Evolutionary conservation across 2,888 invertebrate genomes (phyloP), one percentile per base, ranked within the genome.

Genomic region (Gortyna flavago): DNA sequence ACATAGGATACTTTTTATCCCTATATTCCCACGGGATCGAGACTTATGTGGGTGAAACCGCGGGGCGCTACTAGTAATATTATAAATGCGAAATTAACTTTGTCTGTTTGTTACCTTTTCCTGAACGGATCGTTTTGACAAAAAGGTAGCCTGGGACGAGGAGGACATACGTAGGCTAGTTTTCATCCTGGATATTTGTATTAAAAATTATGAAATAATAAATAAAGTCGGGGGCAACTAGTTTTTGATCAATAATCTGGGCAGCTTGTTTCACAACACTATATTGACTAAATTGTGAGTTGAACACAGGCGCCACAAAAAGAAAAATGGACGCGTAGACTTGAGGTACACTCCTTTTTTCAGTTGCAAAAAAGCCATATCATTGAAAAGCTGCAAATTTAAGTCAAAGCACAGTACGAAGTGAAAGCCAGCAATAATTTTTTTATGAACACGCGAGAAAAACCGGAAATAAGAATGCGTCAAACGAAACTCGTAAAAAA

Each of bases 381-480:
- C 8, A 38, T 41, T 38, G 35, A 64, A 25, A 44, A 35, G 25
- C 25, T 35, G 11, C 41, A n/a, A 57, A 6, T 29, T n/a, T 21
- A 25, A 62, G 38, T 38, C 25, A 78, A 71, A 78, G 54, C 38
- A 80, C 74, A 73, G 59, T 71, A 65, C n/a, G 1, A 74, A 61
- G 74, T 66, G 81, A 79, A 80, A 80, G 81, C 75, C 35, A 74
- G 54, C 21, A 41, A 18, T 74, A 13, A 59, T 1, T 25, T 80
- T 59, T 65, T 66, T 35, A 0, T 41, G 5, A 59, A 54, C 51
- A 74, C 75, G 41, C 59, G 6, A 61, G 25, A 35, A 54, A 79
- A 81, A 61, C 61, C 61, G 67, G 54, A 79, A 75, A 62, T 35
- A 11, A n/a, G 44, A 81, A 75, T 44, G 75, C 44, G 75, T 81